Conservation (phyloP, 2,888 invertebrate genomes). For the Bembecia ichneumoniformis region DNA sequence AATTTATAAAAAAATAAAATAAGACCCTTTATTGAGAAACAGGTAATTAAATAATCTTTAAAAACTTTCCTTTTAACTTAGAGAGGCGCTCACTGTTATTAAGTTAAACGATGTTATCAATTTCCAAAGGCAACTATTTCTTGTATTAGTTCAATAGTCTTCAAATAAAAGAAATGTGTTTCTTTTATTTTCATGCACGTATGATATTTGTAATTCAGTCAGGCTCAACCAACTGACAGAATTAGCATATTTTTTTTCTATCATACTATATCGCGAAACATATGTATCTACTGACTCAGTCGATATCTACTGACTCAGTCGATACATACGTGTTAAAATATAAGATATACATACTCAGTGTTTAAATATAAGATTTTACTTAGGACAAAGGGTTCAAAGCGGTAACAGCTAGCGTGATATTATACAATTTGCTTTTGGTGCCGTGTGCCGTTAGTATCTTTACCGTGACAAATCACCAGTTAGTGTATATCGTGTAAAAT, state of each 20-base stretch:
- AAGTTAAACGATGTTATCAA: too few relatives aligned
- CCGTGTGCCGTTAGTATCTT: constrained; percentile 51
- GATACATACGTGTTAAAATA: too few relatives aligned
- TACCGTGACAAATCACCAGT: constrained; percentile 52
- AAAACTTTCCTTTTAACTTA: too few relatives aligned
- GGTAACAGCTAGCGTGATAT: constrained; percentile 56
- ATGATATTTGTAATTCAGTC: background rate
- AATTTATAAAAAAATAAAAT: too few relatives aligned
- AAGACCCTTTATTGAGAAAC: too few relatives aligned
- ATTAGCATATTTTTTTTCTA: background rate
- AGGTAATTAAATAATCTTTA: too few relatives aligned
- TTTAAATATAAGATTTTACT: constrained; percentile 29
- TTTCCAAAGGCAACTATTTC: too few relatives aligned
- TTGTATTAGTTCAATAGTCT: too few relatives aligned
- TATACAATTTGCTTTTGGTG: constrained; percentile 51
- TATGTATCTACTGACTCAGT: background rate
- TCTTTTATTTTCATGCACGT: background rate
- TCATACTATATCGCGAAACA: too few relatives aligned
- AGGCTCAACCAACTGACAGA: background rate
- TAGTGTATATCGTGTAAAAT: constrained; percentile 23
- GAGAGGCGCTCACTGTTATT: too few relatives aligned
- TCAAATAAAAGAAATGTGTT: too few relatives aligned
- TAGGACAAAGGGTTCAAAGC: constrained; percentile 41
- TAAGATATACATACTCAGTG: too few relatives aligned
- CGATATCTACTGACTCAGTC: background rate